Evolutionary conservation across 2,797 vertebrate genomes (phyloP), one percentile per base, ranked within the genome.

Genomic region (Cynodonichthys magdalenae): DNA sequence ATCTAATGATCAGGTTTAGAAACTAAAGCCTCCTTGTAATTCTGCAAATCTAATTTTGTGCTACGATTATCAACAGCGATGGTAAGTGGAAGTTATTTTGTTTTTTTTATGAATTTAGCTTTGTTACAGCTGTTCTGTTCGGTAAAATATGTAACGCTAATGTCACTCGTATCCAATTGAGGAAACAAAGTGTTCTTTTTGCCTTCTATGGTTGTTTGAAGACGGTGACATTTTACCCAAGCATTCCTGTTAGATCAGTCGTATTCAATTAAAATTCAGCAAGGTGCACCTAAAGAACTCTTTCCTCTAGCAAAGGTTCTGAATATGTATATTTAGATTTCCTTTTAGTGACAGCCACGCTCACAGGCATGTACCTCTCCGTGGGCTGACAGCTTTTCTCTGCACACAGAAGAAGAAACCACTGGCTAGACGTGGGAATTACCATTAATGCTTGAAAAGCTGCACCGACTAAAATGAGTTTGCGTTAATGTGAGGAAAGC

Each of bases 1-100:
- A 7, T 53, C 36, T 66, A 15, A 59, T 48, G 44, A 49, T 51
- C 57, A 58, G 61, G 74, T 73, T 49, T 47, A 48, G 51, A 59
- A 75, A 75, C 63, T 50, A 58, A 29, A 84, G 80, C 82, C 28
- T 34, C 59, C 58, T 81, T 77, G 65, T 86, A 73, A 85, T 82
- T 82, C 75, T 71, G 53, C 61, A 87, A 83, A 83, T 88, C 74
- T 79, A 60, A 73, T 88, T 86, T 77, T 83, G 74, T 79, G 79
- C 74, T 59, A 60, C 29, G 62, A 82, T 87, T 83, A 86, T 77
- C 66, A 79, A 79, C 80, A 65, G 77, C 60, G 68, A 64, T 17
- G 41, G 71, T 71, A 47, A 79, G 70, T 73, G 74, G 62, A 80
- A 86, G 69, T 82, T 81, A 73, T 86, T 91, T 77, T 62, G 78